Percentiles rank a stretch among this genome's conserved stretches.
Evolutionary conservation across 2,888 invertebrate species (phyloP).

Genomic region (Diabrotica balteata): DNA sequence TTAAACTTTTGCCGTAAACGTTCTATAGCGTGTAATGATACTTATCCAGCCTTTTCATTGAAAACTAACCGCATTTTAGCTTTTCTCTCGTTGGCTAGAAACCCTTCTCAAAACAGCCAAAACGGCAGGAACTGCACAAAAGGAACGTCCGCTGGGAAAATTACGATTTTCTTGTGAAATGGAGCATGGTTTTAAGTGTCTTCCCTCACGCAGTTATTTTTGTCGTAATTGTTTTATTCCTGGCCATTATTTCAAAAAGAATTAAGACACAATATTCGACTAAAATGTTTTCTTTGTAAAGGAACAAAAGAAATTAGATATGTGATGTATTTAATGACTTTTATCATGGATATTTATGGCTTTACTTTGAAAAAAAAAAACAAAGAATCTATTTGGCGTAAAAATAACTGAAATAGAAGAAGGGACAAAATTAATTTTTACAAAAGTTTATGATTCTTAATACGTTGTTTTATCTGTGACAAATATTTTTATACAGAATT

Average conservation of each 20-base stretch:
- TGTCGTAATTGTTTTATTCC: conserved; percentile 39
- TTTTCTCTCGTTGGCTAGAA: conserved; percentile 1
- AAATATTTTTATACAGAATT: too few relatives aligned
- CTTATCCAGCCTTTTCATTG: background rate
- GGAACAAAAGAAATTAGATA: too few relatives aligned
- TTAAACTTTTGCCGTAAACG: too few relatives aligned
- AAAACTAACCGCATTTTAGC: conserved; percentile 9
- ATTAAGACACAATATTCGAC: conserved; percentile 2
- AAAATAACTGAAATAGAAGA: too few relatives aligned
- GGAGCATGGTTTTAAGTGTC: conserved; percentile 38
- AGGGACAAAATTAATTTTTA: too few relatives aligned
- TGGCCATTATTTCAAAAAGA: conserved; percentile 16
- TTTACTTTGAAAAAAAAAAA: too few relatives aligned
- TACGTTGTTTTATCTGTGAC: too few relatives aligned
- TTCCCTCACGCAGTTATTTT: conserved; percentile 37
- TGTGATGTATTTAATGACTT: too few relatives aligned
- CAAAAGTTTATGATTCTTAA: too few relatives aligned
- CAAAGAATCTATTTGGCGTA: too few relatives aligned
- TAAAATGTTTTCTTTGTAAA: conserved; percentile 4
- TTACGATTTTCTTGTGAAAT: conserved; percentile 41
- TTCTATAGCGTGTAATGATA: background rate
- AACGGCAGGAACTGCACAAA: conserved; percentile 19
- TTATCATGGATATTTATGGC: too few relatives aligned
- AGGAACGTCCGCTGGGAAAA: conserved; percentile 27
- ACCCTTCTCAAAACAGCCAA: conserved; percentile 12